A percentile compares a stretch with the other conserved stretches of the same genome.
Conservation (phyloP, 2,113 vertebrate species). For the Lethenteron reissneri region DNA sequence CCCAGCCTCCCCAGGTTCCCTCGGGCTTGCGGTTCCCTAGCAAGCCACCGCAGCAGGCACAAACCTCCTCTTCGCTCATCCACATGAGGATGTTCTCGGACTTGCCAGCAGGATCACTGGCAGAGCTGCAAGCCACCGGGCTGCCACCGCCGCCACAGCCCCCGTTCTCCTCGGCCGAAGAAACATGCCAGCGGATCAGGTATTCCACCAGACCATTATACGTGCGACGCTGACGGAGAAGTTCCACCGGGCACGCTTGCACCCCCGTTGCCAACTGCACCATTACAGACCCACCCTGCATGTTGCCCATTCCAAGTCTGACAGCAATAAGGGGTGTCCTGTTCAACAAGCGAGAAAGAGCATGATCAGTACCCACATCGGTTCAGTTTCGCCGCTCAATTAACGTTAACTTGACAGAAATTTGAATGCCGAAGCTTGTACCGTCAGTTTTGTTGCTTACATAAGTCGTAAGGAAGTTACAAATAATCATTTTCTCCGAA, state of each 20-base stretch:
- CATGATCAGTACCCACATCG: too few relatives aligned
- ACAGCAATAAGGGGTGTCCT: conserved; percentile 29
- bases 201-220: conserved; percentile 27
- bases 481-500: too few relatives aligned
- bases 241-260: conserved; percentile 54
- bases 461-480: too few relatives aligned
- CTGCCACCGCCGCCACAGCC: conserved; percentile 13
- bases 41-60: conserved; percentile 52
- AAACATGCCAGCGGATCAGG: conserved; percentile 55
- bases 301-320: conserved; percentile 8
- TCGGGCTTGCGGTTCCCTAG: conserved; percentile 33
- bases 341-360: too few relatives aligned
- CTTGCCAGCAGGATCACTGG: conserved; percentile 16
- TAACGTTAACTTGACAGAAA: too few relatives aligned
- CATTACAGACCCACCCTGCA: conserved; percentile 28
- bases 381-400: too few relatives aligned
- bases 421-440: too few relatives aligned
- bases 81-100: conserved; percentile 56
- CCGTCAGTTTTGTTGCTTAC: too few relatives aligned
- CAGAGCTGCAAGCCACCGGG: not conserved
- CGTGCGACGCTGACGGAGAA: conserved; percentile 49
- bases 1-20: too few relatives aligned
- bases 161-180: conserved; percentile 17
- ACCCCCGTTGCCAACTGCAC: conserved; percentile 45
- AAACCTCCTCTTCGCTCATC: conserved; percentile 69